phyloP scores from a whole-genome alignment of 2,888 invertebrate species.

The Halictus ligatus region DNA sequence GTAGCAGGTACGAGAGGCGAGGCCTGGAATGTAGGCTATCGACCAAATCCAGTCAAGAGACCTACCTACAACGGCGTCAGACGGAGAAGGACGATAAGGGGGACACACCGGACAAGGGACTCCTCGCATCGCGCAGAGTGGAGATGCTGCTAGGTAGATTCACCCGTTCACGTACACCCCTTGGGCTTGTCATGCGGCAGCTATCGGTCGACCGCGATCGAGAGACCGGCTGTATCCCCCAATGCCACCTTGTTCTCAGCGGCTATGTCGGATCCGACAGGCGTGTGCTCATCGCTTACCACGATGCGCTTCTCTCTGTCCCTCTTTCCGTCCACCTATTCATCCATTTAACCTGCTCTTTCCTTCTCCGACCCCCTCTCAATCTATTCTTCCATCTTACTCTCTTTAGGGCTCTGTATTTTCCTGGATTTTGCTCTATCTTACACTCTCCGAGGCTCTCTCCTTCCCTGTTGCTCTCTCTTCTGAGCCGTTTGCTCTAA shows the following conservation, averaged over 20 bases:
- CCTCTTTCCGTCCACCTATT: conserved; percentile 40
- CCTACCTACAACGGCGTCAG: conserved; percentile 29
- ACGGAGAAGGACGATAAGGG: conserved; percentile 24
- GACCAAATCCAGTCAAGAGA: conserved; percentile 63
- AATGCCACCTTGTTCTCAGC: conserved; percentile 73
- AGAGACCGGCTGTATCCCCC: conserved; percentile 73
- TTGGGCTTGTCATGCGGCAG: conserved; percentile 76
- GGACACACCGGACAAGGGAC: conserved; percentile 65
- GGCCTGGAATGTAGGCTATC: conserved; percentile 71
- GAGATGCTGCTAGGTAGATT: conserved; percentile 70
- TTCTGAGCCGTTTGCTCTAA: not conserved
- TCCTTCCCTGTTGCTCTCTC: not conserved
- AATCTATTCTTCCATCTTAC: not conserved
- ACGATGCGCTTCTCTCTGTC: conserved; percentile 56
- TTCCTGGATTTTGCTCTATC: not conserved
- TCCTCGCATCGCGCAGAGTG: conserved; percentile 65
- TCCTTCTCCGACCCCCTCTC: not conserved
- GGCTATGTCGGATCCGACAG: conserved; percentile 73
- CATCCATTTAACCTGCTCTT: conserved; percentile 41
- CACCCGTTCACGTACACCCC: conserved; percentile 76
- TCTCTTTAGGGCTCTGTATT: not conserved
- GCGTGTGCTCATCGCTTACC: conserved; percentile 70
- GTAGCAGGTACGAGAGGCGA: conserved; percentile 54
- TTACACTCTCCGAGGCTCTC: not conserved
- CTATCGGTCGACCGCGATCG: conserved; percentile 75